Evolutionary conservation across 2,797 vertebrate species (phyloP), one percentile per base, ranked within the genome.

Genomic region (Echiichthys vipera): DNA sequence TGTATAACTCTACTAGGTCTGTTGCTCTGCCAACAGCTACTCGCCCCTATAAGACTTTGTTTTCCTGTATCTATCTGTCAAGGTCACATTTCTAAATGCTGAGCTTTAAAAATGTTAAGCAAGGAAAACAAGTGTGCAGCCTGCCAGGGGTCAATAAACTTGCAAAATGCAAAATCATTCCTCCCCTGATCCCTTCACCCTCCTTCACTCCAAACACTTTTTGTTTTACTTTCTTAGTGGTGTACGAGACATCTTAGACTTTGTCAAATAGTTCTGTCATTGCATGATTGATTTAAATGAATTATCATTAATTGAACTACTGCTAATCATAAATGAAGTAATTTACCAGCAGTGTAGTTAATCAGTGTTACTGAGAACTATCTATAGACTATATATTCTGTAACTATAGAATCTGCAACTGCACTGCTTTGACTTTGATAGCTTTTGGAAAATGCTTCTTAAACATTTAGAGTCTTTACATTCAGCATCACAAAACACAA

Each of bases 71-170:
- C 70, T 63, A 3, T 77, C 46, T 61, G 43, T 37, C 80, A 88
- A 84, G 83, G 80, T 91, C 85, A 83, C 70, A 61, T 80, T 82
- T 79, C 65, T 58, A 85, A 92, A 87, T 57, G 79, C 83, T 74
- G 64, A 86, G 82, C 63, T 71, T 43, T 39, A 80, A 76, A 88
- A 90, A 71, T 59, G 63, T 80, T 71, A 30, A 80, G 62, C 40
- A 61, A 76, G 49, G 71, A 83, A 82, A 78, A 81, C 71, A 65
- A 86, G 57, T 4, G 7, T 27, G 75, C 50, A 66, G 68, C 39
- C 71, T 71, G 83, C 83, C 89, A 85, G 78, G 50, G 70, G 77
- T 86, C 88, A 84, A 81, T 88, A 83, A 79, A 84, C 61, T 43
- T 50, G 27, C 51, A 70, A 78, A 79, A 80, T 73, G 55, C 66